Evolutionary conservation across 2,113 vertebrate species (phyloP).

Genomic region (Sceloporus tristichus): DNA sequence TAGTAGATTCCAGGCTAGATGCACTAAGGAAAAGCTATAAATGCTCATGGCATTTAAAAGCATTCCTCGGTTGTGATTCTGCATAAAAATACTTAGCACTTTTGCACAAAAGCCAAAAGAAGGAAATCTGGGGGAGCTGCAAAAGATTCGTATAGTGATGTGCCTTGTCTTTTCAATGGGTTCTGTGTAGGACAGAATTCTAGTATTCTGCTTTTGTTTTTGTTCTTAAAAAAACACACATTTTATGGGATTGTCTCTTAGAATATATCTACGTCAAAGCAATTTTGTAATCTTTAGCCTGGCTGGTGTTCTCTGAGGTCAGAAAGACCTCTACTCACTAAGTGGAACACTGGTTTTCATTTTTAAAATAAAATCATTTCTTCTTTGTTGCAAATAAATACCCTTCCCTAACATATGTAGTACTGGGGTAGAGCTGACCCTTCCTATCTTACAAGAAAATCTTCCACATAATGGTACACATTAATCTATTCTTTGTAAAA

Average conservation of each 20-base stretch:
- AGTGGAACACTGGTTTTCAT: conserved; percentile 45
- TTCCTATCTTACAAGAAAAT: conserved; percentile 56
- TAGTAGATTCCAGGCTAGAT: conserved; percentile 22
- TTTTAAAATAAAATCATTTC: conserved; percentile 39
- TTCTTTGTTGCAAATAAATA: conserved; percentile 54
- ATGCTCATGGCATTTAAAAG: conserved; percentile 21
- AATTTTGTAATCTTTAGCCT: conserved; percentile 31
- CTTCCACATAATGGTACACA: conserved; percentile 46
- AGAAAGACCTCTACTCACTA: conserved; percentile 34
- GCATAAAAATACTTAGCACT: not conserved
- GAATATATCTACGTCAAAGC: conserved; percentile 51
- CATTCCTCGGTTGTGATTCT: conserved; percentile 13
- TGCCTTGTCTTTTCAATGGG: not conserved
- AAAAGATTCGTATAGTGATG: not conserved
- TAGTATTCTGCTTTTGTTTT: not conserved
- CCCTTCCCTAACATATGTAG: conserved; percentile 11
- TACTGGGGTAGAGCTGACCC: conserved; percentile 38
- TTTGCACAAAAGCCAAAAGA: not conserved
- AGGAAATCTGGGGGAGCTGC: not conserved
- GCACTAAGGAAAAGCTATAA: conserved; percentile 20
- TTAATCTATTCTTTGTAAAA: conserved; percentile 47
- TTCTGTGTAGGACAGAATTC: not conserved
- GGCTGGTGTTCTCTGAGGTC: conserved; percentile 19
- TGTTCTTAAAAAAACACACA: conserved; percentile 30
- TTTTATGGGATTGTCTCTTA: conserved; percentile 25